Base-by-base conservation (phyloP, 2,113 vertebrate species). In the Python bivittatus region DNA sequence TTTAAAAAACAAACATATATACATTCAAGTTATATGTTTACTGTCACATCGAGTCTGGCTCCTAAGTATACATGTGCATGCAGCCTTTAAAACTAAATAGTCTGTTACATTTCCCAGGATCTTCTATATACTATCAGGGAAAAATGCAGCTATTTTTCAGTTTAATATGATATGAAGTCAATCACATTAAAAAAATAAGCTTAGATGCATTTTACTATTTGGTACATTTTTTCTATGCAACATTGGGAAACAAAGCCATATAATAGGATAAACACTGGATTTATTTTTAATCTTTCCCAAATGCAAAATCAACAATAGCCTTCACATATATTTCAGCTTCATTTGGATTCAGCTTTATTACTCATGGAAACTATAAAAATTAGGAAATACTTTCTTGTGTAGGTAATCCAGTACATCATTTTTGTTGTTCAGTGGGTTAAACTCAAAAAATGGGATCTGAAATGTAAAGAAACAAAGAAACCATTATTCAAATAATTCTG, bases 361-460 rank as follows among this genome's bases (percentile, higher is more conserved):
- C 97, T 97, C 98, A 84, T 90, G 96, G 22, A 98, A 92, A 88
- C 97, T 95, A 0, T 96, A 97, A 0, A 97, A 98, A 93, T 97
- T 97, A 94, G 98, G 97, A 95, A 99, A 99, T 2, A 99, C 97
- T 90, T 99, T 99, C 93, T 97, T 98, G 84, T 98, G 98, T 92
- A 99, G 98, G 95, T 99, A 99, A 20, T 98, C 97, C 89, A 98
- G 97, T 84, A 98, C 87, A 2, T 97, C 96, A 17, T 60, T 94
- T 88, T 95, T 96, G 92, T 88, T 96, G 0, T 85, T 86, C n/a
- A 99, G 95, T 88, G 89, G 91, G 84, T 99, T 97, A 95, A 98
- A 94, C 93, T 99, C 99, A 95, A 98, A 98, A 95, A 97, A 99
- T 7, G 99, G 98, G 94, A 99, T 97, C 99, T 99, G 91, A 11